Evolutionary conservation across 1,140 invertebrate genomes (phyloP), one percentile per base, ranked within the genome.

Genomic region (Heliothis subflexa): DNA sequence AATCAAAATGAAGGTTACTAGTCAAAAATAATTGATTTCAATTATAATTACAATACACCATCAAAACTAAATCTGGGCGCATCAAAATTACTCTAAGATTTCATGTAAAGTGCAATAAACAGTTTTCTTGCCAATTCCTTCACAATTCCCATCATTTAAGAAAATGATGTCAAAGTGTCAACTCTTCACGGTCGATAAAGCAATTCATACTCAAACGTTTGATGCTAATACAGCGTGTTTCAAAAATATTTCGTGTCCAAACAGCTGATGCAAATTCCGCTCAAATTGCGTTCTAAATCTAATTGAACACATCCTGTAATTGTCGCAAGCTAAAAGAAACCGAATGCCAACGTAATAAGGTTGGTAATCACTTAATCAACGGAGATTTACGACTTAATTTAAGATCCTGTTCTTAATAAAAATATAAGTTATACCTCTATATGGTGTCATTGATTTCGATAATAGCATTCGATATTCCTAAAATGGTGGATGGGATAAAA

Each of bases 261-360:
- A 47, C 62, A 47, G 1, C 62, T 47, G 62, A 47, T 21, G 62
- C 16, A 66, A 66, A 66, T 66, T 66, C 62, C 62, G 62, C 18
- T 47, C 40, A 47, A 47, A n/a, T 21, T 16, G 33, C 40, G 62
- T 66, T 47, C 45, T 13, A 11, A 66, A 66, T 47, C 62, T 66
- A 66, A 66, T 66, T 66, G 40, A 40, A 47, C 12, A 16, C 16
- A 66, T 66, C 62, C 62, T 40, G 33, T 40, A 40, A 13, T 47
- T 47, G 61, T 47, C 14, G n/a, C 16, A 47, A 3, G 7, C 18
- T 18, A n/a, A 18, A 47, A 64, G 16, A 18, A 64, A 61, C 5
- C 33, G 28, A 61, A 64, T 64, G 16, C 9, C 45, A 10, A 7
- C 45, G 40, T 40, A 64, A 33, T 62, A 25, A 57, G 55, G 21